Evolutionary conservation across 2,113 vertebrate genomes (phyloP).

Genomic region (Mesembrinibis cayennensis): DNA sequence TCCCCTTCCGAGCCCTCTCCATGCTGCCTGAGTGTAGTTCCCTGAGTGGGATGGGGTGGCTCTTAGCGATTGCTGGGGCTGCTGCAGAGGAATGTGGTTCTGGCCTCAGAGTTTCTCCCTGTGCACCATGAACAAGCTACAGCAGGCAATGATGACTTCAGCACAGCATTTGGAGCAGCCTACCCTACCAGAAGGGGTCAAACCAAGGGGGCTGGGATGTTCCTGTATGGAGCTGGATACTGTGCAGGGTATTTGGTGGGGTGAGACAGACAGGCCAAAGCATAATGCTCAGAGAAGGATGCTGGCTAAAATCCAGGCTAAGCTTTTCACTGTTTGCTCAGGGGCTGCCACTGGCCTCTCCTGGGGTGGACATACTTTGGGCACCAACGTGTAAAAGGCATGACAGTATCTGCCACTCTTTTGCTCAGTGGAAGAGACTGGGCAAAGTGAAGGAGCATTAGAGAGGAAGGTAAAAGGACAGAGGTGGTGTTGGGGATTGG

Average conservation of each 20-base stretch:
- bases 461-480: background rate
- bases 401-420: background rate
- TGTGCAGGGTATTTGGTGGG: background rate
- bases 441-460: background rate
- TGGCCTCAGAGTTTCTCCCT: background rate
- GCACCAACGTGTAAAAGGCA: background rate
- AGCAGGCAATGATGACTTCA: background rate
- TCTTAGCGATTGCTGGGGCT: background rate
- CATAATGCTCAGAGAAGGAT: background rate
- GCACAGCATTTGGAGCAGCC: background rate
- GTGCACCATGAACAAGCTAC: background rate
- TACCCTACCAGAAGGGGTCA: background rate
- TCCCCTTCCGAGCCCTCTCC: background rate
- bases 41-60: background rate
- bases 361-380: background rate
- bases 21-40: background rate
- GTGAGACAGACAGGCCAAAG: background rate
- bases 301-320: background rate
- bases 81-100: background rate
- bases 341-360: background rate
- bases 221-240: background rate
- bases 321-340: background rate
- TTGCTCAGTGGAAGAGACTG: background rate
- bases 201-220: background rate
- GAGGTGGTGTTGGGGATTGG: background rate